Conservation (phyloP, 53 echinoderm and acorn worm species). For the Stichopus horrens region DNA sequence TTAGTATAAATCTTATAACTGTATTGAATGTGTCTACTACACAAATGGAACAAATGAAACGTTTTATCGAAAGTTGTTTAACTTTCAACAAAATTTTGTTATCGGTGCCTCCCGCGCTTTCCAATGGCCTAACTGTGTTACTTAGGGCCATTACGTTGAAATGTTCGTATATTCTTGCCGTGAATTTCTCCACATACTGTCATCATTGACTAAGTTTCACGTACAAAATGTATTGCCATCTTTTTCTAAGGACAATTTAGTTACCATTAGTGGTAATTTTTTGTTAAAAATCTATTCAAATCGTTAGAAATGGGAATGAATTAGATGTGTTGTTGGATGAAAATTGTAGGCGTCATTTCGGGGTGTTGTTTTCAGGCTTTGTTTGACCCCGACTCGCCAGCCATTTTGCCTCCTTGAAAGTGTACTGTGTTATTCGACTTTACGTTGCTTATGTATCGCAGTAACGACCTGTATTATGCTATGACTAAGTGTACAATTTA, state of each 20-base stretch:
- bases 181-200: constrained; percentile 48
- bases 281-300: constrained; percentile 39
- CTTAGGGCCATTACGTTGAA: constrained; percentile 35
- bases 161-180: constrained; percentile 46
- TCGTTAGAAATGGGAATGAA: constrained; percentile 52
- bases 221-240: constrained; percentile 63
- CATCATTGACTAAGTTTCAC: constrained; percentile 22
- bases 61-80: neutral
- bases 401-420: constrained; percentile 73
- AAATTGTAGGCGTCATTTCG: constrained; percentile 82
- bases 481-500: neutral
- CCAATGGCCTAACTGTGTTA: constrained; percentile 44
- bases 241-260: constrained; percentile 59
- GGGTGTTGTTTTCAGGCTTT: constrained; percentile 99
- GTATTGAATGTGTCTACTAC: neutral
- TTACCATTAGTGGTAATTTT: constrained; percentile 60
- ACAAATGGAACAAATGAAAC: neutral
- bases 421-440: constrained; percentile 20
- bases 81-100: neutral
- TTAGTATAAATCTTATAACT: neutral
- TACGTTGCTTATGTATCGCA: constrained; percentile 12
- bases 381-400: constrained; percentile 99
- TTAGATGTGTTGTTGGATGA: constrained; percentile 94
- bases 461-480: constrained; percentile 2
- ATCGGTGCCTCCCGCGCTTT: constrained; percentile 6